Evolutionary conservation across 2,797 vertebrate species (phyloP), one percentile per base, ranked within the genome.

Genomic region (Acipenser transmontanus): DNA sequence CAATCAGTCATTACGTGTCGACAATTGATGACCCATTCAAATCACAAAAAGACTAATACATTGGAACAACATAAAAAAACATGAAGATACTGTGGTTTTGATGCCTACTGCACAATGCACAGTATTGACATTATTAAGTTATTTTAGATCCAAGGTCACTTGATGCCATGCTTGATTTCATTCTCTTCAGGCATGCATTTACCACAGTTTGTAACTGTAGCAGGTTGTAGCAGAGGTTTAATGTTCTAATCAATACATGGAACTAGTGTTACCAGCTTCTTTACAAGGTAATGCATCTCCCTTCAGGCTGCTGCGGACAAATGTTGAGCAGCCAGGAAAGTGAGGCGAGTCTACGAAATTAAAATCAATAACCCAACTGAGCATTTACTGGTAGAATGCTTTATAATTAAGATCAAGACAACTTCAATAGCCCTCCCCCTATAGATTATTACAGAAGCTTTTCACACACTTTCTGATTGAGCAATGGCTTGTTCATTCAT

Each of bases 321-420:
- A 7, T 65, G 70, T 7, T 63, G 49, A 69, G 73, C 66, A 69
- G 0, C 61, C 34, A 48, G 59, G 8, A 70, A 72, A 73, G 77
- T 72, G 65, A 59, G 6, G 49, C 68, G 70, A 59, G 49, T 49
- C 49, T 64, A 56, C 6, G 66, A 47, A 50, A 49, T 66, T 34
- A 68, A 48, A 69, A 68, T 78, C 61, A 71, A 68, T 70, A 74
- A 68, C 14, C 10, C 57, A 50, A 50, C 47, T 1, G 13, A 52
- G 49, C 63, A 50, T 61, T 51, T 7, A 47, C 57, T 12, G 10
- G 67, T 17, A 62, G 64, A 56, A 63, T 47, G 67, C 13, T 11
- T n/a, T 47, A 50, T 51, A 2, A 65, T 10, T 50, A 13, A 34
- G 34, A 13, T 7, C 14, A 47, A 34, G 34, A 34, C 34, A 34